These are phyloP conservation scores for Cydia pomonella DNA, from an alignment of 1,140 invertebrate species.

Conservation along the genomic window DNA sequence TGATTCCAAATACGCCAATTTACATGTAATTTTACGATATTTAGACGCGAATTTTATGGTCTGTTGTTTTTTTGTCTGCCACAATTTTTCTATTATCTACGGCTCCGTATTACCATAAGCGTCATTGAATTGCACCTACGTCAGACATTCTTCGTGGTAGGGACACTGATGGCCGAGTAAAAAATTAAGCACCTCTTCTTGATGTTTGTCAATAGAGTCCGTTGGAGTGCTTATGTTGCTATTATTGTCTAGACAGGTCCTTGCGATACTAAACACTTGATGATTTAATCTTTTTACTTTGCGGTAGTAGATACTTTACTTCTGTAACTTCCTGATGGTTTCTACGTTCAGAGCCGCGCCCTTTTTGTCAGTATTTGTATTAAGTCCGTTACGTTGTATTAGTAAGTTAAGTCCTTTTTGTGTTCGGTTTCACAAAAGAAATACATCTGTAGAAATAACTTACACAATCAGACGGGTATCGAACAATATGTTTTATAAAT, in stretches of 20 bases:
- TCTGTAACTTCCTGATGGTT: not conserved
- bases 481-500: constrained; percentile 15
- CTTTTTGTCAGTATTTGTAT: not conserved
- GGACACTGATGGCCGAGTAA: not conserved
- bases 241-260: constrained; percentile 25
- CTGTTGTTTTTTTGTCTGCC: constrained; percentile 42
- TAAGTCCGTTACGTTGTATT: not conserved
- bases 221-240: not conserved
- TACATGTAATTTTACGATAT: constrained; percentile 53
- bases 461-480: constrained; percentile 7
- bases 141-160: constrained; percentile 34
- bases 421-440: not conserved
- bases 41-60: constrained; percentile 44
- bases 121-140: constrained; percentile 33
- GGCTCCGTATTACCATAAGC: constrained; percentile 19
- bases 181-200: constrained; percentile 18
- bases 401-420: not conserved
- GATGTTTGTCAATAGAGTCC: constrained; percentile 20
- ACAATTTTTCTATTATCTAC: constrained; percentile 37
- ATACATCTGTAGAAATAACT: not conserved
- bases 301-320: not conserved
- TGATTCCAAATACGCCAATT: constrained; percentile 72
- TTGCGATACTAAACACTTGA: constrained; percentile 22
- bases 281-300: constrained; percentile 10
- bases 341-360: not conserved